These are phyloP conservation scores for Agrotis puta DNA, from an alignment of 2,888 invertebrate genomes.

Conservation along the genomic window DNA sequence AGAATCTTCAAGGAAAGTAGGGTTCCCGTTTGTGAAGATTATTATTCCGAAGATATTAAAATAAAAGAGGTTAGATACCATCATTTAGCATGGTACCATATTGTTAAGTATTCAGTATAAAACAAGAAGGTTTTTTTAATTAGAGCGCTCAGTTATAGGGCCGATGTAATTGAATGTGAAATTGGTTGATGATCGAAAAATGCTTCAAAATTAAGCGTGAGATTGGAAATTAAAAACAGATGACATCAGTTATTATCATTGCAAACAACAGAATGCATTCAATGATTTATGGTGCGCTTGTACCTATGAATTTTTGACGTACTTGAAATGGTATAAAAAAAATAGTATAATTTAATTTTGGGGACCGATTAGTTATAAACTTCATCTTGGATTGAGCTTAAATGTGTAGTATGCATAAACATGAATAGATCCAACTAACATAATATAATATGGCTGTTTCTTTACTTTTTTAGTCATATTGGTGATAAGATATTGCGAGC, in stretches of 20 bases:
- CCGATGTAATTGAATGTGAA: slow-evolving; percentile 50
- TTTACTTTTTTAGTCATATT: no score
- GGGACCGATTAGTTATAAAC: no score
- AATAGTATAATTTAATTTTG: no score
- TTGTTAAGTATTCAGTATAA: slow-evolving; percentile 14
- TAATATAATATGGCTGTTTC: no score
- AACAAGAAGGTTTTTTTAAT: slow-evolving; percentile 28
- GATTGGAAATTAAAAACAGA: slow-evolving; percentile 51
- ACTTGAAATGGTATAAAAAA: no score
- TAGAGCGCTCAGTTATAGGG: slow-evolving; percentile 15
- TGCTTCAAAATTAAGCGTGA: slow-evolving; percentile 54
- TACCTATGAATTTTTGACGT: no score
- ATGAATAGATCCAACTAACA: no score
- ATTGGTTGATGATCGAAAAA: slow-evolving; percentile 33
- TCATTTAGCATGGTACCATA: slow-evolving; percentile 26
- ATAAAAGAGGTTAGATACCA: slow-evolving; percentile 33
- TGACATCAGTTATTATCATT: not conserved
- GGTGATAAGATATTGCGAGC: no score
- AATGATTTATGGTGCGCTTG: no score
- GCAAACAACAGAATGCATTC: no score
- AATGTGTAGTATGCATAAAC: no score
- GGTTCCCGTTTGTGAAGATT: slow-evolving; percentile 23
- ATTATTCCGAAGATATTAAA: slow-evolving; percentile 44
- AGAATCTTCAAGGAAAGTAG: slow-evolving; percentile 5
- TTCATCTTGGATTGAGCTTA: no score